Percentiles rank a stretch among this genome's conserved stretches.
These are phyloP conservation scores for silkworm (Bombyx mori) DNA, from an alignment of 1,140 invertebrate genomes.

Conservation along the genomic window DNA sequence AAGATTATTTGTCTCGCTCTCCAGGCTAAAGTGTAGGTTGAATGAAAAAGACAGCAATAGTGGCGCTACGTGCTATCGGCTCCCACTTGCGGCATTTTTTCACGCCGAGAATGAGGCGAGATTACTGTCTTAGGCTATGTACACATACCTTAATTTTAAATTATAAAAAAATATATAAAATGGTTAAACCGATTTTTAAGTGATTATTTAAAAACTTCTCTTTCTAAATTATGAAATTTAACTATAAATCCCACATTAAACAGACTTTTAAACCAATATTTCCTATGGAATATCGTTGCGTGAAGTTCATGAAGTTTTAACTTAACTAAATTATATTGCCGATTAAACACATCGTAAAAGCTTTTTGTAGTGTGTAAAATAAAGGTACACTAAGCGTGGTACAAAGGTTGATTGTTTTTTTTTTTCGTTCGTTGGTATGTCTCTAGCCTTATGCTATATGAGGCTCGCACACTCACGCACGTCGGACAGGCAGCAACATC, in stretches of 20 bases:
- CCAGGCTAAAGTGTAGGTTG: conserved; percentile 12
- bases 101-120: conserved; percentile 70
- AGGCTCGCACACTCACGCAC: conserved; percentile 56
- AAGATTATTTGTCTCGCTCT: conserved; percentile 31
- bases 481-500: conserved; percentile 69
- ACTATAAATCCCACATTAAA: too few relatives aligned
- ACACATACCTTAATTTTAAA: conserved; percentile 22
- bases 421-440: conserved; percentile 12
- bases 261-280: too few relatives aligned
- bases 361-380: too few relatives aligned
- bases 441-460: conserved; percentile 39
- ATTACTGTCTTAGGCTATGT: conserved; percentile 55
- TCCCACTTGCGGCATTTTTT: conserved; percentile 71
- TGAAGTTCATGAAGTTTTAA: too few relatives aligned
- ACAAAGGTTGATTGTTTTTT: not conserved
- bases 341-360: too few relatives aligned
- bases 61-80: conserved; percentile 69
- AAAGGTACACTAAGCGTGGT: not conserved
- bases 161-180: not conserved
- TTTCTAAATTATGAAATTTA: not conserved
- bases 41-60: conserved; percentile 43
- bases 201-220: not conserved
- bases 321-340: too few relatives aligned
- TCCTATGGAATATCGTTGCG: too few relatives aligned
- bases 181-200: not conserved